These are phyloP conservation scores for Nettapus auritus DNA, from an alignment of 2,113 vertebrate species.

Conservation along the genomic window DNA sequence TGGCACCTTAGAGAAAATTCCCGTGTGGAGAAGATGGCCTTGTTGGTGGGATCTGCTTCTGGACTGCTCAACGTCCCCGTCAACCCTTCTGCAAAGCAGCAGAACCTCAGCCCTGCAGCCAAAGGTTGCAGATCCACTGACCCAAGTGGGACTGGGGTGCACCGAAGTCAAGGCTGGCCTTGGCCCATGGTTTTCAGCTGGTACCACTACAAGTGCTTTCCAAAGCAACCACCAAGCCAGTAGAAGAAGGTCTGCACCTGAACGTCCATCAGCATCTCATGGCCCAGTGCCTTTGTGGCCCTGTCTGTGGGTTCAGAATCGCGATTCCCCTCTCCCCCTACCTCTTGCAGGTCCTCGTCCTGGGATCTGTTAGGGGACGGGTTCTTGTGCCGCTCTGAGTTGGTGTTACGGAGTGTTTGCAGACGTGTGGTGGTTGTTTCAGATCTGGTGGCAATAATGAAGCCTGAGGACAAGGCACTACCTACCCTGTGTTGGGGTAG, in stretches of 20 bases:
- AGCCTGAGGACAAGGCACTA: neutral
- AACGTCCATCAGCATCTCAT: fast-evolving
- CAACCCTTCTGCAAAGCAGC: neutral
- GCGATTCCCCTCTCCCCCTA: neutral
- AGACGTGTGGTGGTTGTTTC: neutral
- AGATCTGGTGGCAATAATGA: fast-evolving
- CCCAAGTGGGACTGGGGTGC: neutral
- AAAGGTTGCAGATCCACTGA: neutral
- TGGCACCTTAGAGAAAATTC: neutral
- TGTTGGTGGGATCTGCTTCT: neutral
- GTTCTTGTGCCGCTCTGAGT: fast-evolving
- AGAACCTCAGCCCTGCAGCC: neutral
- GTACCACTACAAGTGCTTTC: neutral
- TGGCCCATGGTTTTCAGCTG: neutral
- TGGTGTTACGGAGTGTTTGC: no score
- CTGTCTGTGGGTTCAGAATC: neutral
- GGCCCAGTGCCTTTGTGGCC: neutral
- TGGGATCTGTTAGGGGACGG: neutral
- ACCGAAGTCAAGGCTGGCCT: neutral
- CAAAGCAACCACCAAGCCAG: neutral
- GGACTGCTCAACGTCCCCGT: neutral
- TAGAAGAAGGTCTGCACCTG: neutral
- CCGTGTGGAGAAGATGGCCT: neutral
- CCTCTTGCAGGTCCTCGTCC: neutral
- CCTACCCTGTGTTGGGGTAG: neutral